These are phyloP conservation scores for Paedocypris sp. DNA, from an alignment of 2,113 vertebrate genomes.

Conservation along the genomic window DNA sequence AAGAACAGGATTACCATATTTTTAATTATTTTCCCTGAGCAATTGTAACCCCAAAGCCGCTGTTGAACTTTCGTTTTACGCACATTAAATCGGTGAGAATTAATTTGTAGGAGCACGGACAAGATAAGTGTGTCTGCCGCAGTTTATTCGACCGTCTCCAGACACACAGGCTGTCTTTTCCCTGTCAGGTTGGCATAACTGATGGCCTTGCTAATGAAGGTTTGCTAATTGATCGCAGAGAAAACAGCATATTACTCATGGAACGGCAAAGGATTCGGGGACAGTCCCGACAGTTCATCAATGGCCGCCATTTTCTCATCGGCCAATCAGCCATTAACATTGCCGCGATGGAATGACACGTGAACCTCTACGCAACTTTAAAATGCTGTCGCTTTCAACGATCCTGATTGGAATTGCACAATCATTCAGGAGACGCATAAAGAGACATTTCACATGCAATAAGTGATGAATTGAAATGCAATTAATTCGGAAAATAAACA, in stretches of 20 bases:
- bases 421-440: background rate
- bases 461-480: background rate
- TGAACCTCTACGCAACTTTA: conserved; percentile 12
- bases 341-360: background rate
- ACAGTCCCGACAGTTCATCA: conserved; percentile 53
- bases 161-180: conserved; percentile 25
- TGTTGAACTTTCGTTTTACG: no score
- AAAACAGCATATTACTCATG: conserved; percentile 64
- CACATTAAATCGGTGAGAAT: no score
- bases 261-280: conserved; percentile 46
- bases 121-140: background rate
- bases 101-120: no score
- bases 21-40: no score
- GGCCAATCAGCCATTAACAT: background rate
- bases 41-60: no score
- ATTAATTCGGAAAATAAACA: background rate
- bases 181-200: conserved; percentile 51
- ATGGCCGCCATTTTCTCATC: conserved; percentile 36
- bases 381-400: background rate
- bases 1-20: no score
- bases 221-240: conserved; percentile 62
- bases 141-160: background rate
- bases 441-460: background rate
- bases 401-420: background rate
- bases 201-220: conserved; percentile 57